phyloP scores from a whole-genome alignment of 2,888 invertebrate species.

The Calameuta pallipes region DNA sequence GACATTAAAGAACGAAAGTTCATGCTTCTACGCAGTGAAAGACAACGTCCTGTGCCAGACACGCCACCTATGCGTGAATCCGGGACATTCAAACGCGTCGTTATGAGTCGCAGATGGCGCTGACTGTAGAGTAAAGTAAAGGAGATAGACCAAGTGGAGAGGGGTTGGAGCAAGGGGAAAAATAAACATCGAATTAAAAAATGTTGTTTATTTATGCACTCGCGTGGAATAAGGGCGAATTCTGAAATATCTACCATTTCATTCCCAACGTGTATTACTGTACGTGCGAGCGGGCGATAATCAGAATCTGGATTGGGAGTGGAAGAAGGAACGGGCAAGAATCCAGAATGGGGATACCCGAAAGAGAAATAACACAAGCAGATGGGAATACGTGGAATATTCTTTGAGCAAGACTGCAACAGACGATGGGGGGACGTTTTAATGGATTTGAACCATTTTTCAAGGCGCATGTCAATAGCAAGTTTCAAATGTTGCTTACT shows the following conservation, averaged over 20 bases:
- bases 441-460: not conserved
- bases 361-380: not conserved
- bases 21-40: not conserved
- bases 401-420: not conserved
- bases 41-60: not conserved
- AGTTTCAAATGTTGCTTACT: not conserved
- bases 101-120: not conserved
- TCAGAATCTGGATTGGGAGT: conserved; percentile 4
- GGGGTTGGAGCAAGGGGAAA: not conserved
- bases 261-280: not conserved
- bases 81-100: not conserved
- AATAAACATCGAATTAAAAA: not conserved
- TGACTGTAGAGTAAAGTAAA: not conserved
- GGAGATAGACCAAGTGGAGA: not conserved
- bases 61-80: not conserved
- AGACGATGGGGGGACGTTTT: not conserved
- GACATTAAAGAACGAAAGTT: not conserved
- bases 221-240: not conserved
- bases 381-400: not conserved
- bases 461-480: not conserved
- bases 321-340: conserved; percentile 4
- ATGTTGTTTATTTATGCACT: not conserved
- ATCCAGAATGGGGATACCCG: not conserved
- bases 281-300: not conserved
- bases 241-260: not conserved